Base-by-base conservation (phyloP, 2,113 vertebrate genomes). In the Amblyornis subalaris region DNA sequence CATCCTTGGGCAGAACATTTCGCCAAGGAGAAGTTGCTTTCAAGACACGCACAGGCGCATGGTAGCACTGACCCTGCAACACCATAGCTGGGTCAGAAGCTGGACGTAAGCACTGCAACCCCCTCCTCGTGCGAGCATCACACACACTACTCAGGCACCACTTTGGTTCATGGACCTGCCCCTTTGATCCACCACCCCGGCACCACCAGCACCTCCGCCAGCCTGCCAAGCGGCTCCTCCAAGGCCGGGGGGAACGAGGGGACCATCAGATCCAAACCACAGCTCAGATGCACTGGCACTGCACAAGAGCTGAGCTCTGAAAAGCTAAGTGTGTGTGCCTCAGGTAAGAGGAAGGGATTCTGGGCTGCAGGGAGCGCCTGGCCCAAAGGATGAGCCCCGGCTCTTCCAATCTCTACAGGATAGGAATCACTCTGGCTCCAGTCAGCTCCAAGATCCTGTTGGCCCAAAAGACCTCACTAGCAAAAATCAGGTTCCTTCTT, bases 131-230 rank as follows among this genome's bases (percentile, higher is more conserved):
- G 17, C 20, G 13, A 53, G 18, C 31, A 38, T 3, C 40, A 20
- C 7, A 6, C 23, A 47, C 26, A 22, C 21, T 44, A 12, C 15
- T 35, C 31, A 40, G 33, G 60, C 22, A 44, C 12, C 1, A 3
- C 17, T 33, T 36, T 2, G 10, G 6, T 6, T 15, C 0, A 0
- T 20, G 18, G 19, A n/a, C 22, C 35, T 31, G 17, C 24, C 23
- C 3, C 35, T 35, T 31, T 1, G 0, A 64, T 6, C 24, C 20
- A n/a, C 3, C 0, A 2, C 35, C 17, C 7, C 0, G 3, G 23
- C 4, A 25, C 54, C 36, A n/a, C 12, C 11, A 23, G 18, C 18
- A 4, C 5, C 42, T n/a, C n/a, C 2, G 5, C 16, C 31, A 12
- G 50, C 33, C 61, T 42, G 38, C 6, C 24, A 7, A 44, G 40